Percentiles rank a stretch among this genome's conserved stretches.
Conservation (phyloP, 2,797 vertebrate species). For the Danio kyathit region DNA sequence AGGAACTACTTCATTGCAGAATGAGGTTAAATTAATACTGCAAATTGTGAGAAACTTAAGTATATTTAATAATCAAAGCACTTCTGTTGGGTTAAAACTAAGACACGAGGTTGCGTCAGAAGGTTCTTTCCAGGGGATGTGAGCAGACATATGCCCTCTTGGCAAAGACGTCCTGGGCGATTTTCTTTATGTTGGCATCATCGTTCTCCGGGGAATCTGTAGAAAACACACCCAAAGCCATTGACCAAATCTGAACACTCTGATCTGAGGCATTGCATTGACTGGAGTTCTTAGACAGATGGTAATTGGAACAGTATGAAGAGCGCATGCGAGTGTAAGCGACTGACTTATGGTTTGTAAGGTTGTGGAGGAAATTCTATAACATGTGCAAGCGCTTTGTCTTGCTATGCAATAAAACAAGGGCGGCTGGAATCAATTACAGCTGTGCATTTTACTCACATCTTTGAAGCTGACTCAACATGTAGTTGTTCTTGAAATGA, state of each 20-base stretch:
- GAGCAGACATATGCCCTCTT: constrained; percentile 87
- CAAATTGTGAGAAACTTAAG: not conserved
- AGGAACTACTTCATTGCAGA: not conserved
- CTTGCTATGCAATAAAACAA: constrained; percentile 60
- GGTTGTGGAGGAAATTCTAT: constrained; percentile 62
- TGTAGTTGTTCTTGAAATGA: constrained; percentile 89
- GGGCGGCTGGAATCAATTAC: constrained; percentile 72
- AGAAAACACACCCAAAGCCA: constrained; percentile 55
- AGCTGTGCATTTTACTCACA: constrained; percentile 79
- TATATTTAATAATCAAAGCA: not conserved
- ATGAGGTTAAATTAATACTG: constrained; percentile 1
- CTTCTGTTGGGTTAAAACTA: not conserved
- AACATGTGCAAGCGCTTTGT: constrained; percentile 73
- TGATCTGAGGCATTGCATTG: constrained; percentile 30
- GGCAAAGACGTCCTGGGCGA: constrained; percentile 85
- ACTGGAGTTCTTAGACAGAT: constrained; percentile 28
- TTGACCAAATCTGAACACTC: constrained; percentile 30
- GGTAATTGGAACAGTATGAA: constrained; percentile 52
- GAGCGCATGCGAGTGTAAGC: constrained; percentile 45
- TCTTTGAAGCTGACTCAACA: constrained; percentile 86
- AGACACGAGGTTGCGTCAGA: constrained; percentile 68
- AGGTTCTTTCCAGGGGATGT: constrained; percentile 89
- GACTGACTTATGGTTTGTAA: constrained; percentile 60
- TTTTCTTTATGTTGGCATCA: constrained; percentile 90
- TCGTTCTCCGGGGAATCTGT: constrained; percentile 89